These are phyloP conservation scores for Pseudochaenichthys georgianus DNA, from an alignment of 2,797 vertebrate species.

Conservation along the genomic window DNA sequence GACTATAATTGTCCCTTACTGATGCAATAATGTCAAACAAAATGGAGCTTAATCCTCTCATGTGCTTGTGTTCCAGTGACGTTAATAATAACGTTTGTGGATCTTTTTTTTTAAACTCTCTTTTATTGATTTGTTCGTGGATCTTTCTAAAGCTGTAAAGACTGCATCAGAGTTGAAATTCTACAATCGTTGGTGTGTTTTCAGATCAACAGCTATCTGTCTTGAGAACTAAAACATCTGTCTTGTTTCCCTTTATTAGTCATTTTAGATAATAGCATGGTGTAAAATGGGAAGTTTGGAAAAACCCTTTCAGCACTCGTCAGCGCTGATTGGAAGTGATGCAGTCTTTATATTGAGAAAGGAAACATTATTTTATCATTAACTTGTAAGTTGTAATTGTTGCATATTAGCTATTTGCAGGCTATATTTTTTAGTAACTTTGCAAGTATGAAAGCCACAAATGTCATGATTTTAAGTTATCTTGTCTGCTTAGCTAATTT, in stretches of 20 bases:
- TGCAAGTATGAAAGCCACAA: slow-evolving; percentile 4
- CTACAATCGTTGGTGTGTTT: neutral
- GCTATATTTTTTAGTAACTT: neutral
- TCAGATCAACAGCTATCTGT: neutral
- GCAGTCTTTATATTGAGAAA: neutral
- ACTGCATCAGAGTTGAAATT: neutral
- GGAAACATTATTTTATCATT: neutral
- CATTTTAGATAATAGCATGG: neutral
- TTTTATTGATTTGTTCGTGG: too few species aligned
- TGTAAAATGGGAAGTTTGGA: slow-evolving; percentile 66
- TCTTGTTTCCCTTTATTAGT: slow-evolving; percentile 21
- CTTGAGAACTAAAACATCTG: neutral
- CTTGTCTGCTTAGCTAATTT: neutral
- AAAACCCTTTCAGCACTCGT: slow-evolving; percentile 40
- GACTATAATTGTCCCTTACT: neutral
- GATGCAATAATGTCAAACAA: neutral
- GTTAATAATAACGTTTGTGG: neutral
- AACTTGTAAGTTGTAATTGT: neutral
- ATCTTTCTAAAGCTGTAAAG: neutral
- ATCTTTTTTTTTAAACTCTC: neutral
- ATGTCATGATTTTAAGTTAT: neutral
- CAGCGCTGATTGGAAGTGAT: neutral
- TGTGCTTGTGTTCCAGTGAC: neutral
- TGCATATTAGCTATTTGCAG: neutral
- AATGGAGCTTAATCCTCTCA: neutral